Evolutionary conservation across 2,113 vertebrate species (phyloP).

Genomic region (human): DNA sequence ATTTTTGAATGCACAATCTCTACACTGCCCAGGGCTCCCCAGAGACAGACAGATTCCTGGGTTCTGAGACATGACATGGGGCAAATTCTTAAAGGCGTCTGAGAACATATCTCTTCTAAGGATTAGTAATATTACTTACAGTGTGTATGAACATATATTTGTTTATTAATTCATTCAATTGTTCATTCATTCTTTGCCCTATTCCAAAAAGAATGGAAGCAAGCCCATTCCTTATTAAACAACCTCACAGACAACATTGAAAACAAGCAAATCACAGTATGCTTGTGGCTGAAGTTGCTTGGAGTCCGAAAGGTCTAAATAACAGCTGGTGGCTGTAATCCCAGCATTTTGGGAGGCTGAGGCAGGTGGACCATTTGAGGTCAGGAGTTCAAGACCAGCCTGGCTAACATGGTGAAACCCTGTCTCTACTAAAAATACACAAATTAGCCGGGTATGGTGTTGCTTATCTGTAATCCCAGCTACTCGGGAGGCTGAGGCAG

Average conservation of each 20-base stretch:
- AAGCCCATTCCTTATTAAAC: background rate
- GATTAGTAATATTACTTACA: too few species aligned
- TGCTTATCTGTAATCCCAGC: too few species aligned
- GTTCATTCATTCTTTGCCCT: background rate
- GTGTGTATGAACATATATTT: background rate
- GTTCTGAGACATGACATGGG: background rate
- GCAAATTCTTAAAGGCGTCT: background rate
- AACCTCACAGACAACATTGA: background rate
- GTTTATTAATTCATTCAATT: background rate
- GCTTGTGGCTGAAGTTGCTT: background rate
- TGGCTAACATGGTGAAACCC: too few species aligned
- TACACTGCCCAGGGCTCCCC: background rate
- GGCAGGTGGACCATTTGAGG: too few species aligned
- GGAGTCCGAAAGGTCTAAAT: background rate
- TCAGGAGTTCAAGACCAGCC: too few species aligned
- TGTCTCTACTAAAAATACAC: too few species aligned
- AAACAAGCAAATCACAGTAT: too few species aligned
- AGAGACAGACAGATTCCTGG: background rate
- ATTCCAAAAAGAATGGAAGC: background rate
- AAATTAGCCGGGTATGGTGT: too few species aligned
- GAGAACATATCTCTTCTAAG: background rate
- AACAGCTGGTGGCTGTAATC: background rate
- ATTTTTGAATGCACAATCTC: background rate
- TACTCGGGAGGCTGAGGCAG: too few species aligned
- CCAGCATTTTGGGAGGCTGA: too few species aligned